phyloP scores from a whole-genome alignment of 1,140 invertebrate genomes.

The Drosophila mauritiana region DNA sequence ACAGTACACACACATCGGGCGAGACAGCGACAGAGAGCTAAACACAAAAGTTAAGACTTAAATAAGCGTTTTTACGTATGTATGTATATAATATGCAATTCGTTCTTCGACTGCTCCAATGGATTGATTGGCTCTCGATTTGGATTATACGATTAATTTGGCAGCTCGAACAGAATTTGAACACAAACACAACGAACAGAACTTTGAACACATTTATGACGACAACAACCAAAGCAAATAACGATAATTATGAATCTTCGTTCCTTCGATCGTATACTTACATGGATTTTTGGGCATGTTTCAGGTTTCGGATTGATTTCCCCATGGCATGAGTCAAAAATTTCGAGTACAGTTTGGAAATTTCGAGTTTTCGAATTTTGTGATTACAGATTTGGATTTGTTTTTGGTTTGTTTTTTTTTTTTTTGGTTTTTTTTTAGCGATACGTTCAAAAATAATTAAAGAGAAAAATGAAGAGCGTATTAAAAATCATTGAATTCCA shows the following conservation, averaged over 20 bases:
- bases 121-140: slow-evolving; percentile 36
- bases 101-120: slow-evolving; percentile 14
- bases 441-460: slow-evolving; percentile 82
- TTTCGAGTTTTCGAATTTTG: slow-evolving; percentile 57
- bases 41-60: slow-evolving; percentile 56
- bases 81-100: slow-evolving; percentile 7
- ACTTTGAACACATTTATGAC: slow-evolving; percentile 78
- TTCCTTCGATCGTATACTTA: slow-evolving; percentile 61
- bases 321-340: slow-evolving; percentile 69
- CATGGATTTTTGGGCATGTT: slow-evolving; percentile 54
- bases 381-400: slow-evolving; percentile 56
- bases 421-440: slow-evolving; percentile 61
- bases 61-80: slow-evolving; percentile 35
- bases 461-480: slow-evolving; percentile 81
- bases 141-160: slow-evolving; percentile 35
- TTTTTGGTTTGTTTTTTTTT: slow-evolving; percentile 39
- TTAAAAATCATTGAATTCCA: slow-evolving; percentile 79
- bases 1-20: slow-evolving; percentile 62
- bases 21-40: slow-evolving; percentile 60
- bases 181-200: slow-evolving; percentile 79
- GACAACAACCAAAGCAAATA: slow-evolving; percentile 82
- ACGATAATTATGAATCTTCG: slow-evolving; percentile 72
- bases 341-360: slow-evolving; percentile 69
- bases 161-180: slow-evolving; percentile 56
- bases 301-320: slow-evolving; percentile 63